A percentile compares a stretch with the other conserved stretches of the same genome.
These are phyloP conservation scores for Oopsacas minuta DNA, from an alignment of 37 sponge, comb jelly and placozoan genomes.

Conservation along the genomic window DNA sequence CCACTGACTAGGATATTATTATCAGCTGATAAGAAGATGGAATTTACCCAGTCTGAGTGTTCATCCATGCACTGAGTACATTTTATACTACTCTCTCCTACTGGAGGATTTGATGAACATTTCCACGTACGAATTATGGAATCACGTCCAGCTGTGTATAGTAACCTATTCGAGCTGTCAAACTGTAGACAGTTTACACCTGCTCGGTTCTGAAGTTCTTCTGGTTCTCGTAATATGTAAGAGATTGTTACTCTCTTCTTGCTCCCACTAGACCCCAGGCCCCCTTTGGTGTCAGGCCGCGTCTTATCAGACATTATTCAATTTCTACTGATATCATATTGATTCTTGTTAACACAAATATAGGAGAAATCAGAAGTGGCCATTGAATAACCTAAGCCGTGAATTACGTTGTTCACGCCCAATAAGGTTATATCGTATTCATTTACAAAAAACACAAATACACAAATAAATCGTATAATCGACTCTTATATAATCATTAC, in stretches of 20 bases:
- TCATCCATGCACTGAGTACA: conserved; percentile 57
- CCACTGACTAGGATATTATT: conserved; percentile 28
- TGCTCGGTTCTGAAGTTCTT: conserved; percentile 50
- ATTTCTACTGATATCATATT: no score
- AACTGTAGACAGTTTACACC: conserved; percentile 69
- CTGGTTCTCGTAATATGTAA: conserved; percentile 50
- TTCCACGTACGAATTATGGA: conserved; percentile 80
- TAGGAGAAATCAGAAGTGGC: no score
- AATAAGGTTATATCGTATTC: no score
- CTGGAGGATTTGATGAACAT: background rate
- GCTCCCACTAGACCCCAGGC: background rate
- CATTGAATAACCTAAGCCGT: no score
- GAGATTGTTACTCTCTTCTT: conserved; percentile 40
- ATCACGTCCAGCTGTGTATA: conserved; percentile 82
- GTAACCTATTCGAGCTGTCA: conserved; percentile 26
- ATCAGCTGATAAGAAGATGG: conserved; percentile 53
- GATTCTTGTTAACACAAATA: no score
- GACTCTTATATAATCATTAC: no score
- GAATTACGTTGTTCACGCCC: no score
- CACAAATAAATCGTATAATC: no score
- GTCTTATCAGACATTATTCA: background rate
- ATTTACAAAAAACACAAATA: no score
- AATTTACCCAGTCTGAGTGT: conserved; percentile 97
- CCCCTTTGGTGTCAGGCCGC: background rate
- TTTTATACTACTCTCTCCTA: background rate